Evolutionary conservation across 1,140 invertebrate species (phyloP).

Genomic region (Cydia amplana): DNA sequence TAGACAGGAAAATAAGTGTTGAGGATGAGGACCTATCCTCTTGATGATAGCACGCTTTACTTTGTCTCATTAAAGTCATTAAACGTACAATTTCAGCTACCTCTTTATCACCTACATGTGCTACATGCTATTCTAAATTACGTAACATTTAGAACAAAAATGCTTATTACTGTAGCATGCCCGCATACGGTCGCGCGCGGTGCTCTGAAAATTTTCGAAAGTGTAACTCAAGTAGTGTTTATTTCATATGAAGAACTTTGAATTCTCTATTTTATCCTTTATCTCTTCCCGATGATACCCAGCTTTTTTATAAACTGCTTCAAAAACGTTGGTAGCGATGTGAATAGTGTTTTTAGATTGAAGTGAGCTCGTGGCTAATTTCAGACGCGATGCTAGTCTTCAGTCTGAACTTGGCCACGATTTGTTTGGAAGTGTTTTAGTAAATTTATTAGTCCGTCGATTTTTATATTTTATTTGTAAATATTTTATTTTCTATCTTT

Average conservation of each 20-base stretch:
- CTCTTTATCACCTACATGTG: neutral
- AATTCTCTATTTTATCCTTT: neutral
- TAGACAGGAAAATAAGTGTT: neutral
- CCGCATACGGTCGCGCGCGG: neutral
- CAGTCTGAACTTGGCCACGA: constrained; percentile 23
- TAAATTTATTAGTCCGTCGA: constrained; percentile 9
- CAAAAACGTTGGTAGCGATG: constrained; percentile 19
- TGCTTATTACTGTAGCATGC: constrained; percentile 27
- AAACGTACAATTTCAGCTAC: constrained; percentile 11
- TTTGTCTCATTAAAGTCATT: no score
- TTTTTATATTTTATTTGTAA: constrained; percentile 17
- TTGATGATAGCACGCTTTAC: no score
- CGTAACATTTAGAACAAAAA: constrained; percentile 18
- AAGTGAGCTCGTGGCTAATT: constrained; percentile 22
- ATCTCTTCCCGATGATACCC: constrained; percentile 10
- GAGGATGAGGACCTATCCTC: no score
- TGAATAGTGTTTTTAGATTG: constrained; percentile 18
- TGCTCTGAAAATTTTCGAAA: neutral
- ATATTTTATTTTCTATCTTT: constrained; percentile 12
- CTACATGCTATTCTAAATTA: neutral
- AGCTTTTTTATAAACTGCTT: constrained; percentile 29
- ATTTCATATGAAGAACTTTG: neutral
- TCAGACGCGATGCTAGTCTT: constrained; percentile 16
- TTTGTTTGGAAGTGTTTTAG: constrained; percentile 25
- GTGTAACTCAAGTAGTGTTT: neutral